Conservation (phyloP, 2,797 vertebrate genomes). For the Lacerta agilis region DNA sequence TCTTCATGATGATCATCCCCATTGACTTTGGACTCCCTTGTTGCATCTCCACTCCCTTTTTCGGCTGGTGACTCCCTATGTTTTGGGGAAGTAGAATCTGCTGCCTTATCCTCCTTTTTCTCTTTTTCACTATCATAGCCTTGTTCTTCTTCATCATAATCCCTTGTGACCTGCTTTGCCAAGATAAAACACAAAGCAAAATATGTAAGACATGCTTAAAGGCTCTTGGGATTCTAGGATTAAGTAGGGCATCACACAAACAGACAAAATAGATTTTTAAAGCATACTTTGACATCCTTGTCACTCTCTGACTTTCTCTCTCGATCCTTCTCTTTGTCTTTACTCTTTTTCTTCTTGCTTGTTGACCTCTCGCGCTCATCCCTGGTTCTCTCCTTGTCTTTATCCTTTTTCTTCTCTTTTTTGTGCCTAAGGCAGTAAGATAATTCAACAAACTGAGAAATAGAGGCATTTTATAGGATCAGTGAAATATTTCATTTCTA, state of each 20-base stretch:
- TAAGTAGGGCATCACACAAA: rapidly evolving
- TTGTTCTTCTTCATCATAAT: constrained; percentile 98
- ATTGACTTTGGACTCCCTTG: constrained; percentile 90
- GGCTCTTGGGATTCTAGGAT: background rate
- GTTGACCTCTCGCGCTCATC: constrained; percentile 91
- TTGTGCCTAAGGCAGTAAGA: constrained; percentile 80
- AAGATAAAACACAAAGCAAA: constrained; percentile 56
- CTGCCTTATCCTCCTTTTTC: constrained; percentile 84
- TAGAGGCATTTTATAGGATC: rapidly evolving
- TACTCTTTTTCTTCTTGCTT: constrained; percentile 96
- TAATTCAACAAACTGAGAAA: background rate
- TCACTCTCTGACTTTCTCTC: constrained; percentile 93
- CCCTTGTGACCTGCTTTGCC: constrained; percentile 92
- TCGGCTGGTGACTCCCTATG: constrained; percentile 80
- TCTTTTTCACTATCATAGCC: constrained; percentile 97
- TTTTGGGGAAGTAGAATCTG: constrained; percentile 84
- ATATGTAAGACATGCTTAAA: constrained; percentile 52
- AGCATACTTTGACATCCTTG: constrained; percentile 95
- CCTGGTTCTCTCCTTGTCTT: constrained; percentile 88
- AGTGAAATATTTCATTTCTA: rapidly evolving
- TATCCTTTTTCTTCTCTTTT: constrained; percentile 97
- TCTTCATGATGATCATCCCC: constrained; percentile 96
- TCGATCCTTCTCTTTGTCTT: constrained; percentile 90
- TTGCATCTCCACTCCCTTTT: constrained; percentile 74
- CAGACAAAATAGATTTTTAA: constrained; percentile 37